Percentiles rank a stretch among this genome's conserved stretches.
Conservation (phyloP, 1,140 invertebrate genomes). For the Eriocheir sinensis region DNA sequence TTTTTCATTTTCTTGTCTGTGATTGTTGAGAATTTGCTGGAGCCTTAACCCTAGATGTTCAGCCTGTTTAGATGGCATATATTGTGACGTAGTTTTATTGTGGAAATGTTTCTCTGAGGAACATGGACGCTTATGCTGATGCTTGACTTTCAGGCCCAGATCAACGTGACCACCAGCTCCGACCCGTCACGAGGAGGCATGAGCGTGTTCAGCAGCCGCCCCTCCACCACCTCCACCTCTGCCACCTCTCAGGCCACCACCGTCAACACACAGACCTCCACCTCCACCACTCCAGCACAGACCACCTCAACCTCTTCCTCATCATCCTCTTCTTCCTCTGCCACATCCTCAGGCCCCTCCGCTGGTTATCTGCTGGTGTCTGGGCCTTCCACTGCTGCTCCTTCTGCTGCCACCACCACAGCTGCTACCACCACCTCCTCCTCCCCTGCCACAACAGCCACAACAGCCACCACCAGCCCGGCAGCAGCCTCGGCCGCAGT, state of each 20-base stretch:
- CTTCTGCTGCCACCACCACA: constrained; percentile 29
- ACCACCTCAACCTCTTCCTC: constrained; percentile 1
- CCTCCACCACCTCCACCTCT: constrained; percentile 80
- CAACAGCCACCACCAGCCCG: constrained; percentile 41
- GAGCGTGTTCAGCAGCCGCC: constrained; percentile 40
- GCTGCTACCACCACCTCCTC: constrained; percentile 17
- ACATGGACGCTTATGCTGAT: background rate
- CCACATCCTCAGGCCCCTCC: background rate
- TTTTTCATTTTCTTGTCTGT: background rate
- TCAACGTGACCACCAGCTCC: constrained; percentile 82
- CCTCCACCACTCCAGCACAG: background rate
- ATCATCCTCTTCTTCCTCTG: background rate
- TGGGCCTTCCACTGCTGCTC: background rate
- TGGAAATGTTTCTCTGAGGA: background rate
- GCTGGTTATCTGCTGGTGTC: background rate
- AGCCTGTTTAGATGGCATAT: no score
- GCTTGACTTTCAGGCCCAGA: constrained; percentile 82
- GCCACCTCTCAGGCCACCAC: constrained; percentile 72
- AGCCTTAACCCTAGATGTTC: no score
- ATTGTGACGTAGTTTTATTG: background rate
- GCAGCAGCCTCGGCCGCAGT: constrained; percentile 23
- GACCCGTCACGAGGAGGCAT: constrained; percentile 70
- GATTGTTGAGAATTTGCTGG: no score
- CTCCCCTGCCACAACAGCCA: constrained; percentile 11
- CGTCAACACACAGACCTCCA: background rate